phyloP scores from a whole-genome alignment of 2,113 vertebrate genomes.

The Galbula dea region DNA sequence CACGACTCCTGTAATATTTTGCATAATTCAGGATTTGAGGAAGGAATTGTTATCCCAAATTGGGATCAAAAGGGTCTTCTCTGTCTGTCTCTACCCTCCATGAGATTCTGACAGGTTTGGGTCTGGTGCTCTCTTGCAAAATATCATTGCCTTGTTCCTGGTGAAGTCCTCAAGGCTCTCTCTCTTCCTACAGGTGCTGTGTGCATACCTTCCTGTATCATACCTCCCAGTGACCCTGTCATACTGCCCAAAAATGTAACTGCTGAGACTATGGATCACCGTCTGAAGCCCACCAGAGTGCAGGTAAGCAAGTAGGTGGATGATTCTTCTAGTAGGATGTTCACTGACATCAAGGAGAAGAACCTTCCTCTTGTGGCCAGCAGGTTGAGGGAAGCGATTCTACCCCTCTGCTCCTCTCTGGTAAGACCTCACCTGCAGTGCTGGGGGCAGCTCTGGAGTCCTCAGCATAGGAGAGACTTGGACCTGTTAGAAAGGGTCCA shows the following conservation, averaged over 20 bases:
- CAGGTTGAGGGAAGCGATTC: neutral
- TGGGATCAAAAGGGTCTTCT: neutral
- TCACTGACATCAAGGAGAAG: neutral
- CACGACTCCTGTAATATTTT: neutral
- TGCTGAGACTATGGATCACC: slow-evolving; percentile 84
- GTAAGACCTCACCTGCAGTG: neutral
- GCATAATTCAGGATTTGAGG: neutral
- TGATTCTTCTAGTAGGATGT: neutral
- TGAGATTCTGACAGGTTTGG: neutral
- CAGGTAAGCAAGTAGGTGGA: slow-evolving; percentile 74
- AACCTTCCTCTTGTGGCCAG: neutral
- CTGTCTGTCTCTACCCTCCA: neutral
- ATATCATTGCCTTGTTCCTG: neutral
- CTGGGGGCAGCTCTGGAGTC: neutral
- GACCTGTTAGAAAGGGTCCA: neutral
- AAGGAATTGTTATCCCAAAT: neutral
- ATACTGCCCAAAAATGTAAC: slow-evolving; percentile 81
- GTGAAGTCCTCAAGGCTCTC: neutral
- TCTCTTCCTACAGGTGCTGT: slow-evolving; percentile 76
- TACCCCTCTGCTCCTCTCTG: neutral
- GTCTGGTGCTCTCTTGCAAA: neutral
- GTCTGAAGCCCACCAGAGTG: slow-evolving; percentile 83
- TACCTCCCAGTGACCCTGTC: slow-evolving; percentile 85
- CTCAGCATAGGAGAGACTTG: neutral
- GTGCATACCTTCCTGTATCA: slow-evolving; percentile 83